These are phyloP conservation scores for Oligia fasciuncula DNA, from an alignment of 2,888 invertebrate species.

Conservation along the genomic window DNA sequence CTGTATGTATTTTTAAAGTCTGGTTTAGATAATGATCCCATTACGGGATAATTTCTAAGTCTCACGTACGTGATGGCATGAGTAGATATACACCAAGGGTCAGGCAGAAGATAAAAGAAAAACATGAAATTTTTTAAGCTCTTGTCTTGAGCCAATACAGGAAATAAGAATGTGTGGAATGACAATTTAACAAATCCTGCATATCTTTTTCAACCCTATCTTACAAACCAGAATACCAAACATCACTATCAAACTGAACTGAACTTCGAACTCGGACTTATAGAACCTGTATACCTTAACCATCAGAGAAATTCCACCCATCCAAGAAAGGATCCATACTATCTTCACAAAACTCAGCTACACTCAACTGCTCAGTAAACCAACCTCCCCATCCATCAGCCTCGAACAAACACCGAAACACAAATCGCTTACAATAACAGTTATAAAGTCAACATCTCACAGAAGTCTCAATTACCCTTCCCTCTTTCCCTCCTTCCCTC, in stretches of 20 bases:
- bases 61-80: background rate
- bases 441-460: slow-evolving; percentile 73
- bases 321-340: background rate
- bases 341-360: background rate
- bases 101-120: background rate
- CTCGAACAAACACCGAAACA: slow-evolving; percentile 47
- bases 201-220: background rate
- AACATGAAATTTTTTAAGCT: background rate
- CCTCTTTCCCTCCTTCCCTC: slow-evolving; percentile 21
- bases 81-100: background rate
- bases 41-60: slow-evolving; percentile 10
- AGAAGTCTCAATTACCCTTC: slow-evolving; percentile 75
- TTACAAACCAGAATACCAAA: background rate
- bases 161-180: background rate
- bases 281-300: background rate
- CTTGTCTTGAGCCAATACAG: background rate
- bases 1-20: slow-evolving; percentile 35
- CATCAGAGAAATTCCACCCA: too few relatives aligned
- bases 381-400: slow-evolving; percentile 26
- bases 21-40: slow-evolving; percentile 1
- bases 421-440: slow-evolving; percentile 61
- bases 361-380: slow-evolving; percentile 11
- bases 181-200: background rate
- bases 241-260: background rate
- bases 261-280: background rate